Percentiles rank a stretch among this genome's conserved stretches.
These are phyloP conservation scores for Lucilia sericata DNA, from an alignment of 1,140 invertebrate genomes.

Conservation along the genomic window DNA sequence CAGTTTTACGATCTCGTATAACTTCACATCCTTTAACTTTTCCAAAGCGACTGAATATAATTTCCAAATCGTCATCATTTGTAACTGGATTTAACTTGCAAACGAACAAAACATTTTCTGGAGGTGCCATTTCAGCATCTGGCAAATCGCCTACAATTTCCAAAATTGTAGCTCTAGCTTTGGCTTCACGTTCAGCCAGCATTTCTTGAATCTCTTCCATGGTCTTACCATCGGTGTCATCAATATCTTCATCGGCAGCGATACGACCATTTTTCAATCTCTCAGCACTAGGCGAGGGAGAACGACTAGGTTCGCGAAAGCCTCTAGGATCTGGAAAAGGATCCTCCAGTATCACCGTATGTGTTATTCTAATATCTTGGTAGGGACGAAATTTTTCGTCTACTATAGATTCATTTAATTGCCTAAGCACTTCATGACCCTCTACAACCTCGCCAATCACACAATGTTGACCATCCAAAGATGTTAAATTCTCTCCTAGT, in stretches of 20 bases:
- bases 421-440: constrained; percentile 88
- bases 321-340: constrained; percentile 91
- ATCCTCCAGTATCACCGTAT: constrained; percentile 97
- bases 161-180: constrained; percentile 95
- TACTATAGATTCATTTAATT: constrained; percentile 94
- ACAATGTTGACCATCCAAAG: constrained; percentile 93
- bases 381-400: constrained; percentile 93
- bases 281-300: constrained; percentile 89
- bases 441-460: constrained; percentile 97
- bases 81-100: constrained; percentile 99
- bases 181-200: constrained; percentile 91
- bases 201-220: constrained; percentile 89
- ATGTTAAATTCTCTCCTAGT: constrained; percentile 87
- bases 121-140: constrained; percentile 96
- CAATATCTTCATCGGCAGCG: constrained; percentile 93
- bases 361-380: constrained; percentile 96
- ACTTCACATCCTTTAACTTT: constrained; percentile 96
- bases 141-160: constrained; percentile 99
- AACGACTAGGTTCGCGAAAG: constrained; percentile 82
- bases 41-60: constrained; percentile 98
- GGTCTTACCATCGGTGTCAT: constrained; percentile 89
- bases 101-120: constrained; percentile 99
- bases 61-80: constrained; percentile 96
- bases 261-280: constrained; percentile 86
- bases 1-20: constrained; percentile 92